A percentile compares a stretch with the other conserved stretches of the same genome.
Conservation (phyloP, 2,113 vertebrate genomes). For the Propithecus coquereli region DNA sequence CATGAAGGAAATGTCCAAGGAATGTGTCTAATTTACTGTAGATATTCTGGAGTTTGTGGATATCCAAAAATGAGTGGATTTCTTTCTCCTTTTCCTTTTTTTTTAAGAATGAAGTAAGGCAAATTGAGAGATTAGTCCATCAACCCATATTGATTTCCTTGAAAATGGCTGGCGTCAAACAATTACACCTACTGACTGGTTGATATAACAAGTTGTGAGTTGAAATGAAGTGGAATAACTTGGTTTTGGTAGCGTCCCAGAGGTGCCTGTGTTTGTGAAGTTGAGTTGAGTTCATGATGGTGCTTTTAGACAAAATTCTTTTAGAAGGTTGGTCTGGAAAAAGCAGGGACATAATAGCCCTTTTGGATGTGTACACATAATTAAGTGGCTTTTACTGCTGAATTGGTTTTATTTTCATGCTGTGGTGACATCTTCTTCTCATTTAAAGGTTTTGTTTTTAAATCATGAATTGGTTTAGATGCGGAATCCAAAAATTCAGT, state of each 20-base stretch:
- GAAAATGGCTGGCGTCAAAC: slow-evolving; percentile 17
- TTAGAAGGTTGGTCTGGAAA: not conserved
- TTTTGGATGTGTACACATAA: not conserved
- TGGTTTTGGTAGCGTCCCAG: not conserved
- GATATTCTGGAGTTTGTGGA: not conserved
- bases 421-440: not conserved
- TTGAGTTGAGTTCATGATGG: not conserved
- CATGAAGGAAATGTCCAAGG: not conserved
- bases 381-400: not conserved
- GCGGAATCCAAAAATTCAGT: not conserved
- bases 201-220: slow-evolving; percentile 24
- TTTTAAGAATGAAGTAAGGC: slow-evolving; percentile 33
- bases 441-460: not conserved
- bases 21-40: not conserved
- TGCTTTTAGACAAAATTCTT: not conserved
- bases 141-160: slow-evolving; percentile 27
- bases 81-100: not conserved
- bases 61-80: not conserved
- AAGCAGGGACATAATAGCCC: not conserved
- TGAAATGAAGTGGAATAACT: slow-evolving; percentile 56
- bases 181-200: slow-evolving; percentile 51
- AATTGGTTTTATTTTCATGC: not conserved
- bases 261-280: not conserved
- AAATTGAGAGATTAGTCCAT: slow-evolving; percentile 48
- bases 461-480: not conserved